Base-by-base conservation (phyloP, 2,113 vertebrate species). In the Tragelaphus strepsiceros region DNA sequence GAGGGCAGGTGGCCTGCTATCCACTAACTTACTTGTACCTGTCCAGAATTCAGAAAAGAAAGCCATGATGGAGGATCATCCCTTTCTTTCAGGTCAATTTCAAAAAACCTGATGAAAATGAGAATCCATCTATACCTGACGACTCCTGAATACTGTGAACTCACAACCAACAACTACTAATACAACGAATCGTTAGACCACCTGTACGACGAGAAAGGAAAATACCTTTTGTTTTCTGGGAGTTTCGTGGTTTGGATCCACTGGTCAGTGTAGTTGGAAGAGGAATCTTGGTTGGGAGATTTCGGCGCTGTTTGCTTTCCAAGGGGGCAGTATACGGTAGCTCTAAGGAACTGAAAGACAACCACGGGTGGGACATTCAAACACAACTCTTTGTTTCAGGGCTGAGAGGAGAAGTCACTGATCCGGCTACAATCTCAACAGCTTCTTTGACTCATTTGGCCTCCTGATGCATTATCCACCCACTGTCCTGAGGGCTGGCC, bases 241-340 rank as follows among this genome's bases (percentile, higher is more conserved):
- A 96, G 98, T 98, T 99, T 98, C 97, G 99, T 97, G 99, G 93
- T 98, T 99, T 99, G 92, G 99, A 98, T 80, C 99, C 98, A 82
- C 95, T 98, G 0, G 96, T 97, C 97, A 99, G 49, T 58, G 98
- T 94, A 74, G 99, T 94, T 32, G 98, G 99, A 64, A 99, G 95
- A 30, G 99, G 97, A 67, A 98, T 98, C 99, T 99, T 99, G 96
- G 99, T 97, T 80, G 99, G 98, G 98, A 99, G 99, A 96, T 97
- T 99, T 99, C 99, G 99, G 30, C 99, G 99, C 56, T 99, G 99
- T 97, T 99, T 99, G 98, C 99, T 99, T 99, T 99, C 99, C 98
- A 99, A 96, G 0, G 99, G 99, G 8, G 99, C 99, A 67, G 99
- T 98, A 95, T 99, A 99, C 0, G 99, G 98, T 77, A 99, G 98